These are phyloP conservation scores for Protaetia brevitarsis DNA, from an alignment of 1,140 invertebrate genomes.

Conservation along the genomic window DNA sequence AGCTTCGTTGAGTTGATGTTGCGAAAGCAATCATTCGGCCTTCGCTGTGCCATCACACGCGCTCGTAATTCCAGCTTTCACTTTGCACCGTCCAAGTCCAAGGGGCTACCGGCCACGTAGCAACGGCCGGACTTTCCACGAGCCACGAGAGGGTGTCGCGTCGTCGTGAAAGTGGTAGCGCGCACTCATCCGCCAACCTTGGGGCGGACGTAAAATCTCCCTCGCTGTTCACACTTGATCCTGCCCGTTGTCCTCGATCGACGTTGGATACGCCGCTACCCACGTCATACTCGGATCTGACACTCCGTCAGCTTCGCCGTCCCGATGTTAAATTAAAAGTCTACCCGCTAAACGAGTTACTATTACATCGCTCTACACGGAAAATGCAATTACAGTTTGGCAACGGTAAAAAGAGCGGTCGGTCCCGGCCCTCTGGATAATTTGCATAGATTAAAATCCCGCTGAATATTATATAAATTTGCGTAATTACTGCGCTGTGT, in stretches of 20 bases:
- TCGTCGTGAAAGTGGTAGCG: too few species aligned
- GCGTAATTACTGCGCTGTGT: neutral
- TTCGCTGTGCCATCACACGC: neutral
- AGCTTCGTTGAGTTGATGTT: neutral
- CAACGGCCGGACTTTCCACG: too few species aligned
- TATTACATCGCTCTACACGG: neutral
- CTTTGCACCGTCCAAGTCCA: neutral
- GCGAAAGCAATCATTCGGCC: neutral
- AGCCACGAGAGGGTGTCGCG: neutral
- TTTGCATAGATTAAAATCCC: neutral
- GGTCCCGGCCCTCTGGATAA: neutral
- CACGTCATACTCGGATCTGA: too few species aligned
- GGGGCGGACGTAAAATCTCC: too few species aligned
- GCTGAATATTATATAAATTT: neutral
- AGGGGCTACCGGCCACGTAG: too few species aligned
- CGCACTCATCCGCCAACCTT: too few species aligned
- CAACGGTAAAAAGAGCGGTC: neutral
- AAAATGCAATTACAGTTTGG: neutral
- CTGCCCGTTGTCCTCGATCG: too few species aligned
- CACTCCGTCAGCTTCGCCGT: too few species aligned
- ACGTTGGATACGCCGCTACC: too few species aligned
- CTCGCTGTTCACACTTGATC: too few species aligned
- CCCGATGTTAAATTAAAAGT: neutral
- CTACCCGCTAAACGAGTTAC: neutral
- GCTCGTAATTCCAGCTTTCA: slow-evolving; percentile 11